Evolutionary conservation across 2,113 vertebrate species (phyloP).

Genomic region (Perca flavescens): DNA sequence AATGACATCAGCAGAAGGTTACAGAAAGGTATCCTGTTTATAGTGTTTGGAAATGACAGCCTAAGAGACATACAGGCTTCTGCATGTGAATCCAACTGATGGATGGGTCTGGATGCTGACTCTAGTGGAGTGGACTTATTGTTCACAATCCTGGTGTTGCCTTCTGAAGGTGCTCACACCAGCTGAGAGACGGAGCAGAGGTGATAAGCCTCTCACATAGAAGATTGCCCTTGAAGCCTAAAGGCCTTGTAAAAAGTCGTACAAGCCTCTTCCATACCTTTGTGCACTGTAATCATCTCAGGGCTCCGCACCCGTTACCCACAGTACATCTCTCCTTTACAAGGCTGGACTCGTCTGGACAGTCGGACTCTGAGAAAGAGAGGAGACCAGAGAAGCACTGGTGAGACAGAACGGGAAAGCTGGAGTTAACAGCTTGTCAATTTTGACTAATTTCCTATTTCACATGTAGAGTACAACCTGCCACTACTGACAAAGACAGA

Average conservation of each 20-base stretch:
- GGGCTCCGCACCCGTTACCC: conserved; percentile 30
- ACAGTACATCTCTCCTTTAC: conserved; percentile 40
- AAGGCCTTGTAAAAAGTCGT: conserved; percentile 62
- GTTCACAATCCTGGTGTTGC: conserved; percentile 46
- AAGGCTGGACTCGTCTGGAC: conserved; percentile 58
- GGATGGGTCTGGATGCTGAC: conserved; percentile 17
- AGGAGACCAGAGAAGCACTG: conserved; percentile 3
- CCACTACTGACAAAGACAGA: conserved; percentile 25
- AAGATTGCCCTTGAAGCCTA: conserved; percentile 31
- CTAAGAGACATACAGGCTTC: neutral
- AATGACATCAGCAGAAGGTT: neutral
- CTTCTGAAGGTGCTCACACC: conserved; percentile 35
- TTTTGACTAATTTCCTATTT: conserved; percentile 8
- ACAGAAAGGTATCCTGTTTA: neutral
- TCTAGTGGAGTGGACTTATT: conserved; percentile 33
- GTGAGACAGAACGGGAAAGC: conserved; percentile 12
- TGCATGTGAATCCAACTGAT: conserved; percentile 33
- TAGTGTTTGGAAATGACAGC: conserved; percentile 1
- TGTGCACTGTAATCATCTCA: conserved; percentile 69
- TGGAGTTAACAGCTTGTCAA: conserved; percentile 8
- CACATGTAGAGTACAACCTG: neutral
- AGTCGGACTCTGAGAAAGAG: conserved; percentile 23
- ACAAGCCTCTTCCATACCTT: conserved; percentile 63
- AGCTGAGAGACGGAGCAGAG: conserved; percentile 51
- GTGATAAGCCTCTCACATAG: conserved; percentile 48